A percentile compares a stretch with the other conserved stretches of the same genome.
These are phyloP conservation scores for Lycaon pictus DNA, from an alignment of 2,113 vertebrate species.

Conservation along the genomic window DNA sequence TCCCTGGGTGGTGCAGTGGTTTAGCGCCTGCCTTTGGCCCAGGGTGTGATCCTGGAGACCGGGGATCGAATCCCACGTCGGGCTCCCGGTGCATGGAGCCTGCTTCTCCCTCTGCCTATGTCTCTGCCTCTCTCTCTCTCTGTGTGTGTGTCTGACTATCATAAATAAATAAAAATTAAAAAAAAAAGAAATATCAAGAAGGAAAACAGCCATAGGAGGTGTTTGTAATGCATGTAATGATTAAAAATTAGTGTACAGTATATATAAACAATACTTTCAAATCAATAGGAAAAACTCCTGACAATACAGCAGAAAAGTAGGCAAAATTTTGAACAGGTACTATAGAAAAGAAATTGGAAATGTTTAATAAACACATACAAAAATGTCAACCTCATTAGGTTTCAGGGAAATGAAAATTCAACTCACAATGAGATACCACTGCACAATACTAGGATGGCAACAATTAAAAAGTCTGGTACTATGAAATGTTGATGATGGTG, in stretches of 20 bases:
- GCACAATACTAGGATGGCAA: background rate
- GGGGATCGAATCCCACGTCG: too few relatives aligned
- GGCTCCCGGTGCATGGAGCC: too few relatives aligned
- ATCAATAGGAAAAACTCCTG: background rate
- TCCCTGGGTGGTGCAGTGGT: too few relatives aligned
- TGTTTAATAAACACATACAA: background rate
- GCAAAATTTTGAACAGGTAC: background rate
- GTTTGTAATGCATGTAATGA: slow-evolving; percentile 17
- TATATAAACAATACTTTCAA: background rate
- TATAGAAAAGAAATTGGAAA: background rate
- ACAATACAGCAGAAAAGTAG: background rate
- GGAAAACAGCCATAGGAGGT: background rate
- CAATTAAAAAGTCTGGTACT: background rate
- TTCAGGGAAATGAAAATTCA: background rate
- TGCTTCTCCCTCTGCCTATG: too few relatives aligned
- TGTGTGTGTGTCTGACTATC: too few relatives aligned
- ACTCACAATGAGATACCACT: background rate
- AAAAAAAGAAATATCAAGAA: background rate
- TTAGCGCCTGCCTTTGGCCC: too few relatives aligned
- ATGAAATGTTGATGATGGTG: background rate
- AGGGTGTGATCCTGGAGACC: too few relatives aligned
- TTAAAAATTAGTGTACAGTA: background rate
- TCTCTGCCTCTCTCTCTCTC: too few relatives aligned
- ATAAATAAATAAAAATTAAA: too few relatives aligned
- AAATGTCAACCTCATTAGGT: background rate